Evolutionary conservation across 1,140 invertebrate species (phyloP).

Genomic region (Ceratina calcarata): DNA sequence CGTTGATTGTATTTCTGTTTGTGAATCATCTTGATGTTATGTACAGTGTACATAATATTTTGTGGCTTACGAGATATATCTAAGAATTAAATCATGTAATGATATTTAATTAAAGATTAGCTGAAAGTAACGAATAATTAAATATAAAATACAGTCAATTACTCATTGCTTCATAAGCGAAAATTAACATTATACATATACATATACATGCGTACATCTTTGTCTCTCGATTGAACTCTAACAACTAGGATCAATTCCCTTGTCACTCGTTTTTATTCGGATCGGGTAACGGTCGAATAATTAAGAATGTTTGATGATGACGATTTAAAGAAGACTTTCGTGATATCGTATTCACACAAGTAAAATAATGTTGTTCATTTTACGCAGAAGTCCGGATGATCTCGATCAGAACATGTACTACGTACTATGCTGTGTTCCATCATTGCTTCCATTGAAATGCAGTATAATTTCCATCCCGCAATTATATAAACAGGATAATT

Average conservation of each 20-base stretch:
- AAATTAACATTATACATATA: neutral
- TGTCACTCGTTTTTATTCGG: neutral
- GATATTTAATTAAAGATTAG: too few relatives aligned
- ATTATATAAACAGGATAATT: neutral
- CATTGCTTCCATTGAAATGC: neutral
- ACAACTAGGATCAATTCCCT: slow-evolving; percentile 4
- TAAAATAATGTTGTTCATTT: neutral
- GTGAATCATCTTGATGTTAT: neutral
- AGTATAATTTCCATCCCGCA: neutral
- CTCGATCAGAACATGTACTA: neutral
- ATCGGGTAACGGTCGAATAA: neutral
- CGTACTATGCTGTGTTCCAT: neutral
- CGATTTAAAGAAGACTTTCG: neutral
- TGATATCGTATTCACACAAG: neutral
- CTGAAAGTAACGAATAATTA: too few relatives aligned
- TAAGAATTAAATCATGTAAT: neutral
- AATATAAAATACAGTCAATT: neutral
- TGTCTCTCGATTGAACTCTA: slow-evolving; percentile 3
- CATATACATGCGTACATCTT: neutral
- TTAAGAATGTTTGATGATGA: neutral
- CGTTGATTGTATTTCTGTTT: neutral
- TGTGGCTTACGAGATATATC: neutral
- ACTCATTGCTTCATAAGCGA: neutral
- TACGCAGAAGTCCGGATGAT: neutral
- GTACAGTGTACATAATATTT: neutral